Conservation (phyloP, 2,888 invertebrate species). For the Caenorhabditis becei region DNA sequence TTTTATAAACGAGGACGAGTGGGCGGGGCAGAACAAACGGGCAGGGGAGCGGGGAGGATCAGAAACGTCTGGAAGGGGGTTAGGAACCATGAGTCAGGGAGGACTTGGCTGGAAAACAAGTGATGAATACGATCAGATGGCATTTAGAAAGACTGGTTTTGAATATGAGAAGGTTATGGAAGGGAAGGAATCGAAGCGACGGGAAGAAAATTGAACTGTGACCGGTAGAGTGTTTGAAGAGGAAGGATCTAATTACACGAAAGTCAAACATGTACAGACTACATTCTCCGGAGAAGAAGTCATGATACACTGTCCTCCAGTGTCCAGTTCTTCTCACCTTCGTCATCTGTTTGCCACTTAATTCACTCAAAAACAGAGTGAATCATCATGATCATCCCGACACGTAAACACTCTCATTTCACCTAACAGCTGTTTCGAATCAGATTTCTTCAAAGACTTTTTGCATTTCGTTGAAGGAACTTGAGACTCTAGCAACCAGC, state of each 20-base stretch:
- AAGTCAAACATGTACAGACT: neutral
- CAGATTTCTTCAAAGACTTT: no score
- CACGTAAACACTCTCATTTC: constrained; percentile 7
- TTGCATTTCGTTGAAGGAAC: no score
- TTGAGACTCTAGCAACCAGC: no score
- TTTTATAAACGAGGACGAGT: constrained; percentile 44
- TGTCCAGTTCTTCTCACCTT: constrained; percentile 4
- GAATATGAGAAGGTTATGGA: neutral
- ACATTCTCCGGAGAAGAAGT: neutral
- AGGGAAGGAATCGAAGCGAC: neutral
- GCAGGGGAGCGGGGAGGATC: constrained; percentile 22
- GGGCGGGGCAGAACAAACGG: constrained; percentile 43
- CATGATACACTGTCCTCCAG: neutral
- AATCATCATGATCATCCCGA: neutral
- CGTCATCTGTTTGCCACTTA: neutral
- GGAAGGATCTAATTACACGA: neutral
- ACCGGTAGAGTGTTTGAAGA: neutral
- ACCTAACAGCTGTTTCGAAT: neutral
- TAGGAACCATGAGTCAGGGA: constrained; percentile 37
- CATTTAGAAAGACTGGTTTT: no score
- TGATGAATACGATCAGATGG: no score
- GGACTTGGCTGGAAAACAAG: constrained; percentile 30
- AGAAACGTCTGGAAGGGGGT: constrained; percentile 47
- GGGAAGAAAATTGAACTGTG: constrained; percentile 8
- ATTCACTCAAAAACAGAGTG: neutral